Base-by-base conservation (phyloP, 2,888 invertebrate genomes). In the Phyllotreta striolata region DNA sequence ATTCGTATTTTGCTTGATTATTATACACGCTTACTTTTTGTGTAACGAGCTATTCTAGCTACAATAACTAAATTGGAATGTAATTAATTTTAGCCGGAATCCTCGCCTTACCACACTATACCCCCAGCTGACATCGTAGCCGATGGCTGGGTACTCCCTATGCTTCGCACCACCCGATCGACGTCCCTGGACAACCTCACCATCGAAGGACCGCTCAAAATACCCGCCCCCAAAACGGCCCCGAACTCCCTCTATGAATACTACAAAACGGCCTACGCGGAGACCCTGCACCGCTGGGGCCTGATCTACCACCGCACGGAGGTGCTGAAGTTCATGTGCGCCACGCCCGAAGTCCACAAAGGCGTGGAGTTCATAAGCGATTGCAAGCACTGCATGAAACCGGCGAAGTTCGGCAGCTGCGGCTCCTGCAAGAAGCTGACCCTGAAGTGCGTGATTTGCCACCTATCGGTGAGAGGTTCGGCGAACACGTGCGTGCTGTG, bases 21-120 rank as follows among this genome's bases (percentile, higher is more conserved):
- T 14, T 57, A 9, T 44, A 54, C 8, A 6, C 41, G 54, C 54
- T 57, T 57, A 38, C 44, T 57, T 57, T 46, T 58, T 35, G 38
- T 58, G 37, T 47, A 24, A 24, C 24, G 1, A 24, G 24, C 2
- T 24, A 24, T 24, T 24, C 24, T 24, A 24, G 24, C 2, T 24
- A 24, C 24, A 24, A 24, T 24, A 24, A 24, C 24, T 24, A 24
- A 24, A 24, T 24, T 24, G 24, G 1, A 24, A 24, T 24, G 14
- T 41, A 34, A 34, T 38, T 35, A 44, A 38, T 47, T 61, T 43
- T 79, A 89, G 85, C 89, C 90, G 77, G 89, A 89, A 62, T 89
- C 89, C n/a, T 94, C 94, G 1, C 94, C 95, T 0, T 96, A 96
- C 82, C 93, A 92, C 78, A 96, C 96, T 5, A 92, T 95, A 62